Percentiles rank a stretch among this genome's conserved stretches.
Conservation (phyloP, 2,113 vertebrate genomes). For the Stigmatopora nigra region DNA sequence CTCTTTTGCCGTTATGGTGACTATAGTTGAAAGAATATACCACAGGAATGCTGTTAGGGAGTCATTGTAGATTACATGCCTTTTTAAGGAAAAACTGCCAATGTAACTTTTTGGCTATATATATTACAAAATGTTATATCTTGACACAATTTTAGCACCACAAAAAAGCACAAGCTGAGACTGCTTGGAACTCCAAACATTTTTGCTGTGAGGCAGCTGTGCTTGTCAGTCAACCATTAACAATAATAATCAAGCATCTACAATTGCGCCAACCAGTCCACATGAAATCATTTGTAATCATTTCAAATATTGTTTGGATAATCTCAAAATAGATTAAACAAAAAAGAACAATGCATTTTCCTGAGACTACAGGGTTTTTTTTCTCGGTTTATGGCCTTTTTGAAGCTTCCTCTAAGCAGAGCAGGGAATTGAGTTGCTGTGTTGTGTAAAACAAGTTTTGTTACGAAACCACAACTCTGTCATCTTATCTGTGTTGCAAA, state of each 20-base stretch:
- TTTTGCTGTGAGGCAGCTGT: background rate
- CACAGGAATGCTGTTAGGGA: slow-evolving; percentile 33
- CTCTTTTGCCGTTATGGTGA: slow-evolving; percentile 34
- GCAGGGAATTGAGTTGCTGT: slow-evolving; percentile 16
- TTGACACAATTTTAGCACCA: background rate
- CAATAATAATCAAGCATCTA: background rate
- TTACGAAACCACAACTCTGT: background rate
- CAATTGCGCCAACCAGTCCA: background rate
- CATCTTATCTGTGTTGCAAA: background rate
- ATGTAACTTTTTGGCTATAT: slow-evolving; percentile 6
- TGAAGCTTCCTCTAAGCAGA: slow-evolving; percentile 3
- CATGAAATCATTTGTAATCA: background rate
- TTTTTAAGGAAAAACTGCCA: slow-evolving; percentile 5
- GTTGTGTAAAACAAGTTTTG: slow-evolving; percentile 1
- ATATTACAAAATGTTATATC: background rate
- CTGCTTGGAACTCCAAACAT: background rate
- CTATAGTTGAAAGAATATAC: slow-evolving; percentile 42
- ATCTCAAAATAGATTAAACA: background rate
- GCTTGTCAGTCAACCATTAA: background rate
- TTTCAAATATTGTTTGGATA: slow-evolving; percentile 4
- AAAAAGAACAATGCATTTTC: slow-evolving; percentile 15
- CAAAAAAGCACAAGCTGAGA: background rate
- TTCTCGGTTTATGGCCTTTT: no score
- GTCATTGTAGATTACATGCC: slow-evolving; percentile 3
- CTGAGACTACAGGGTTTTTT: slow-evolving; percentile 9